These are phyloP conservation scores for Poeciliopsis prolifica DNA, from an alignment of 2,113 vertebrate species.

Conservation along the genomic window DNA sequence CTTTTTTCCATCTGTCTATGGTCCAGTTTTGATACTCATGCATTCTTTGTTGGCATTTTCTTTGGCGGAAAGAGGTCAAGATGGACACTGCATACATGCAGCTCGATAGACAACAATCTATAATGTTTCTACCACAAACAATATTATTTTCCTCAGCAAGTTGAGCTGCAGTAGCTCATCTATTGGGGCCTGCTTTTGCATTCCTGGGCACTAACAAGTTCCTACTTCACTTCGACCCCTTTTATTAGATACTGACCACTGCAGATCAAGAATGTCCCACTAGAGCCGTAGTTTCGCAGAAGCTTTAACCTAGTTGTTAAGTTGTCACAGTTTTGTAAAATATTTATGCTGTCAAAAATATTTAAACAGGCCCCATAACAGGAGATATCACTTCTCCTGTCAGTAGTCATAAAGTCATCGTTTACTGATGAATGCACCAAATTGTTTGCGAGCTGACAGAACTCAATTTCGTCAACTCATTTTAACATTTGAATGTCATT, in stretches of 20 bases:
- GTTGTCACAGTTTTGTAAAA: too few relatives aligned
- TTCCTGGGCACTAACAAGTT: neutral
- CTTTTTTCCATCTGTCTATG: neutral
- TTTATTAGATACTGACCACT: neutral
- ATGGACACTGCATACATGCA: neutral
- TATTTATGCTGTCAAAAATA: too few relatives aligned
- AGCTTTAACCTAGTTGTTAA: neutral
- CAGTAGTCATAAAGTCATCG: too few relatives aligned
- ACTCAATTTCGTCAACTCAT: neutral
- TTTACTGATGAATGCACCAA: too few relatives aligned
- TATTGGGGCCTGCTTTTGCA: neutral
- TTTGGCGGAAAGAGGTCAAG: neutral
- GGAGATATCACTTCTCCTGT: too few relatives aligned
- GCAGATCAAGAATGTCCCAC: neutral
- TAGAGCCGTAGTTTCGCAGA: neutral
- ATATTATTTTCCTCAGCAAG: neutral
- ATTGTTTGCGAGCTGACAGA: too few relatives aligned
- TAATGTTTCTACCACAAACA: neutral
- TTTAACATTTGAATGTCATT: slow-evolving; percentile 13
- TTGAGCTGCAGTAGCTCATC: neutral
- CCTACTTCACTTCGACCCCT: neutral
- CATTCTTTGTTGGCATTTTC: neutral
- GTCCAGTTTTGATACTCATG: neutral
- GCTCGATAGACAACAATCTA: neutral
- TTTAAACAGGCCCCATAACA: too few relatives aligned